Evolutionary conservation across 2,113 vertebrate species (phyloP).

Genomic region (Centropus unirufus): DNA sequence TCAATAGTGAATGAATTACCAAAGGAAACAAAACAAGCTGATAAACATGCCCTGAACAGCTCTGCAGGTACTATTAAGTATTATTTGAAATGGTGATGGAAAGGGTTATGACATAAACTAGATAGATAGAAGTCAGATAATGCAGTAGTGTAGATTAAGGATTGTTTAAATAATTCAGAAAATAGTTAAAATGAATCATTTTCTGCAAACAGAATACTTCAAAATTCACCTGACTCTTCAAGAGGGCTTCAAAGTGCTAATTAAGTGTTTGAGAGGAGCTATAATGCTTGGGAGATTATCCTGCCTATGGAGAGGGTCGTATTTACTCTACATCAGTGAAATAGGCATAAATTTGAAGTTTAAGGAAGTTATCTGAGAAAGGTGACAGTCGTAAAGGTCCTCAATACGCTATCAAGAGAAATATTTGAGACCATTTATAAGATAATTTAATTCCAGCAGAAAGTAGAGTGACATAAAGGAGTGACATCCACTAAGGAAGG

Average conservation of each 20-base stretch:
- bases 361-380: neutral
- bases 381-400: neutral
- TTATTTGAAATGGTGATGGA: neutral
- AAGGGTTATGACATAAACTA: neutral
- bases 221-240: slow-evolving; percentile 32
- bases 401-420: neutral
- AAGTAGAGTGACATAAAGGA: neutral
- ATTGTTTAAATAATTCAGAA: slow-evolving; percentile 47
- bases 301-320: neutral
- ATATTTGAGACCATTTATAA: neutral
- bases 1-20: neutral
- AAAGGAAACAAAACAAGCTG: neutral
- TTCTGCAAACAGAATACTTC: slow-evolving; percentile 46
- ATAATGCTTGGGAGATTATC: neutral
- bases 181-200: slow-evolving; percentile 30
- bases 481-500: neutral
- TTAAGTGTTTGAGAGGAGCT: slow-evolving; percentile 42
- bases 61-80: neutral
- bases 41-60: neutral
- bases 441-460: neutral
- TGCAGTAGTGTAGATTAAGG: neutral
- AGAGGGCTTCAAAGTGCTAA: slow-evolving; percentile 39
- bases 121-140: neutral
- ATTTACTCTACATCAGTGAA: neutral
- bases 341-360: slow-evolving; percentile 15